phyloP scores from a whole-genome alignment of 2,797 vertebrate genomes.

The Pangasius macronema region DNA sequence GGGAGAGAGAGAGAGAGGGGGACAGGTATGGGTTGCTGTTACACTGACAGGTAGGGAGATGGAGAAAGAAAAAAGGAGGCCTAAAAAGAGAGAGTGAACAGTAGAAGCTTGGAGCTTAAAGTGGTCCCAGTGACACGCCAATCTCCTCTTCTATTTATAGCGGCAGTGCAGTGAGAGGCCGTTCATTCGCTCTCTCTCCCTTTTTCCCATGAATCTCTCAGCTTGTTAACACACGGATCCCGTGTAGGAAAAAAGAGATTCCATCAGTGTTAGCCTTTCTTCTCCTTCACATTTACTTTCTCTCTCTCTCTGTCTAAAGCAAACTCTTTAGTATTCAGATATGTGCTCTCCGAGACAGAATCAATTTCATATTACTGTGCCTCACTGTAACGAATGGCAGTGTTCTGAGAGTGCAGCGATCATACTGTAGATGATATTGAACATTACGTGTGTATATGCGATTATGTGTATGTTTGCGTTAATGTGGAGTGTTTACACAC shows the following conservation, averaged over 20 bases:
- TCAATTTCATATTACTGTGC: slow-evolving; percentile 70
- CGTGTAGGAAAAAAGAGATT: slow-evolving; percentile 61
- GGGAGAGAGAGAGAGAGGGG: slow-evolving; percentile 11
- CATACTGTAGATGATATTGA: slow-evolving; percentile 69
- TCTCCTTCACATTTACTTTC: slow-evolving; percentile 38
- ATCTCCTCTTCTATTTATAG: slow-evolving; percentile 60
- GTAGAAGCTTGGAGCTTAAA: slow-evolving; percentile 46
- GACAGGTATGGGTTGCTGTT: slow-evolving; percentile 39
- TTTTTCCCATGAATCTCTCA: slow-evolving; percentile 46
- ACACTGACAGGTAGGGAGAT: slow-evolving; percentile 40
- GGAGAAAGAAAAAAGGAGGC: slow-evolving; percentile 34
- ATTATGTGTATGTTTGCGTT: slow-evolving; percentile 28
- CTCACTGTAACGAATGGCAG: slow-evolving; percentile 52
- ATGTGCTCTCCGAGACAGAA: slow-evolving; percentile 61
- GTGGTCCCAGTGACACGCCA: slow-evolving; percentile 56
- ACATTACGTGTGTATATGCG: slow-evolving; percentile 38
- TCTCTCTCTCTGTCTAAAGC: slow-evolving; percentile 34
- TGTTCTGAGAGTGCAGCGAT: slow-evolving; percentile 71
- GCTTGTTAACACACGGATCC: slow-evolving; percentile 64
- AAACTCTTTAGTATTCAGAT: slow-evolving; percentile 29
- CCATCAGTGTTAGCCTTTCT: slow-evolving; percentile 53
- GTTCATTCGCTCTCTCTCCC: slow-evolving; percentile 29
- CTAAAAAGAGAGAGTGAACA: slow-evolving; percentile 32
- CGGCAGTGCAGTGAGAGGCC: slow-evolving; percentile 44
- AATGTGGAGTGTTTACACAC: slow-evolving; percentile 54